Percentiles rank a stretch among this genome's conserved stretches.
These are phyloP conservation scores for Oncorhynchus masou DNA, from an alignment of 2,113 vertebrate species.

Conservation along the genomic window DNA sequence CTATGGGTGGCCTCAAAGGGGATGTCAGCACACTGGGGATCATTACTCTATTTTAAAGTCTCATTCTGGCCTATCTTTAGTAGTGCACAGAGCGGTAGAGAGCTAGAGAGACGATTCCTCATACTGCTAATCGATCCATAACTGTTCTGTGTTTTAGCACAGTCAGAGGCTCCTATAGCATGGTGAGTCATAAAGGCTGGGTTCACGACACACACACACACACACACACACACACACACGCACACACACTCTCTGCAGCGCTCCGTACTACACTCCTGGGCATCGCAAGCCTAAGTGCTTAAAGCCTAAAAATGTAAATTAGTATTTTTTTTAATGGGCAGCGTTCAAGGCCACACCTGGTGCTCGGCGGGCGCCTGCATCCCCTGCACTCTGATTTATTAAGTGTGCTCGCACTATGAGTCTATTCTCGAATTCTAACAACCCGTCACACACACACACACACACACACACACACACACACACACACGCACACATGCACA, in stretches of 20 bases:
- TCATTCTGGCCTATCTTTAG: background rate
- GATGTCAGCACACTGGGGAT: background rate
- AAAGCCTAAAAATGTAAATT: constrained; percentile 59
- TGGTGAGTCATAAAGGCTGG: constrained; percentile 41
- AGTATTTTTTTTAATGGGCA: constrained; percentile 42
- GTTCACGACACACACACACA: constrained; percentile 25
- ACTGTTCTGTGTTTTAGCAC: constrained; percentile 24
- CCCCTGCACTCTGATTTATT: constrained; percentile 50
- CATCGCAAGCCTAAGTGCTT: constrained; percentile 60
- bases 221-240: background rate
- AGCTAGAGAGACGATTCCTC: background rate
- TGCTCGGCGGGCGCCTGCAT: constrained; percentile 49
- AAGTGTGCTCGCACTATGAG: constrained; percentile 34
- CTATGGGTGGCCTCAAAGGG: background rate
- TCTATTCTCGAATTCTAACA: constrained; percentile 24
- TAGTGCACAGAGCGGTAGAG: background rate
- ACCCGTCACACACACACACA: background rate
- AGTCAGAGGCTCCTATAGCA: constrained; percentile 40
- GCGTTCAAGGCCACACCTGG: constrained; percentile 60
- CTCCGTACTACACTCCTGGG: constrained; percentile 58
- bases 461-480: background rate
- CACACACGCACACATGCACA: too few species aligned
- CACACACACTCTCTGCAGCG: constrained; percentile 13
- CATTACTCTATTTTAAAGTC: constrained; percentile 10
- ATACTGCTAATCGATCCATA: constrained; percentile 16